A percentile compares a stretch with the other conserved stretches of the same genome.
Evolutionary conservation across 1,140 invertebrate species (phyloP).

Genomic region (Ips typographus): DNA sequence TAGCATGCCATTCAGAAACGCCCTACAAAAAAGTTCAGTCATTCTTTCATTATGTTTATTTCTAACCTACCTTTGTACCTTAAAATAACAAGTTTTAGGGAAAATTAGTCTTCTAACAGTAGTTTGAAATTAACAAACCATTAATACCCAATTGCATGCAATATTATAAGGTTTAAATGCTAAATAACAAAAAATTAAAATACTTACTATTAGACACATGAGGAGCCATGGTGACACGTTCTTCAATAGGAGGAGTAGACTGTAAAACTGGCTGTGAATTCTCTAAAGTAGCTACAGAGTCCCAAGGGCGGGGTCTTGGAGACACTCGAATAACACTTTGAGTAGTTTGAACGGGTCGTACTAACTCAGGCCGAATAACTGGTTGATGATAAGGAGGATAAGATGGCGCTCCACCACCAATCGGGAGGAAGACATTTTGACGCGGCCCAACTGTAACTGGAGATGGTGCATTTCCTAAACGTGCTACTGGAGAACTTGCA

Average conservation of each 20-base stretch:
- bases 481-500: conserved; percentile 55
- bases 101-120: too few species aligned
- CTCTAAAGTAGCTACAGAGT: conserved; percentile 12
- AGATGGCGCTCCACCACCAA: conserved; percentile 53
- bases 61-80: too few species aligned
- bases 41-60: too few species aligned
- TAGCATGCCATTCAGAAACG: too few species aligned
- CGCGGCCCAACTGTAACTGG: conserved; percentile 64
- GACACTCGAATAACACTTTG: conserved; percentile 37
- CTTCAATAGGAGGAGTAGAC: conserved; percentile 4
- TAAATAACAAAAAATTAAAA: background rate
- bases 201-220: conserved; percentile 16
- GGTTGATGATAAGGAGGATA: conserved; percentile 42
- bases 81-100: too few species aligned
- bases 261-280: conserved; percentile 20
- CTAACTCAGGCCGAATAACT: conserved; percentile 35
- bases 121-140: too few species aligned
- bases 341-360: conserved; percentile 32
- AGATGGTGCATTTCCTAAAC: conserved; percentile 60
- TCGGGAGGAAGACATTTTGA: conserved; percentile 85
- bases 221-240: conserved; percentile 6
- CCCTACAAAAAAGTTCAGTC: too few species aligned
- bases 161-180: background rate
- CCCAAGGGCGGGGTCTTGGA: conserved; percentile 33
- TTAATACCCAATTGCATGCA: too few species aligned